Percentiles rank a stretch among this genome's conserved stretches.
Conservation (phyloP, 2,797 vertebrate species). For the Xiphophorus birchmanni region DNA sequence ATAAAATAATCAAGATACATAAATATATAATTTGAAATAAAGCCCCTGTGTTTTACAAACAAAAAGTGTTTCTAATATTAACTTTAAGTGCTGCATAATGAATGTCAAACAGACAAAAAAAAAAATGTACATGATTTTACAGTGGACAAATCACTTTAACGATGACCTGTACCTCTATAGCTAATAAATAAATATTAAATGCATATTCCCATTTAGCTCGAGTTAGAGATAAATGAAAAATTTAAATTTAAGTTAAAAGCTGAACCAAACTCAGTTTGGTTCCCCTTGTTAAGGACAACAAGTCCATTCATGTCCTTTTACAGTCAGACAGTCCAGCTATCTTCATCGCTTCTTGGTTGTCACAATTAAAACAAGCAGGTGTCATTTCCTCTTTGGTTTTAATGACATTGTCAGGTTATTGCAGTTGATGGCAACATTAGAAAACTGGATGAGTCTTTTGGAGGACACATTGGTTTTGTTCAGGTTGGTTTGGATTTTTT, state of each 20-base stretch:
- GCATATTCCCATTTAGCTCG: constrained; percentile 83
- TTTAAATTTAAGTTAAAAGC: constrained; percentile 80
- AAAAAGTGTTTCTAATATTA: constrained; percentile 79
- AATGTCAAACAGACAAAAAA: constrained; percentile 71
- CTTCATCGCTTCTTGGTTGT: constrained; percentile 67
- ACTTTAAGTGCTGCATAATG: constrained; percentile 75
- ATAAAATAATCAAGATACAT: constrained; percentile 66
- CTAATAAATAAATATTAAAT: constrained; percentile 90
- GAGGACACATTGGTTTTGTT: constrained; percentile 15
- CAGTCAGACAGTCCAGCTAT: constrained; percentile 86
- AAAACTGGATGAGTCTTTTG: constrained; percentile 20
- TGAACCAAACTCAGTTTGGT: constrained; percentile 83
- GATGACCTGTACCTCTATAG: constrained; percentile 76
- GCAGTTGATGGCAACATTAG: constrained; percentile 28
- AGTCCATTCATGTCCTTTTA: constrained; percentile 58
- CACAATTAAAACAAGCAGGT: constrained; percentile 46
- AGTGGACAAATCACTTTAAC: constrained; percentile 76
- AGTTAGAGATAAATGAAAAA: constrained; percentile 77
- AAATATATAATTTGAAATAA: constrained; percentile 80
- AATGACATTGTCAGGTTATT: constrained; percentile 41
- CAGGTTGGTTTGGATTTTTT: not conserved
- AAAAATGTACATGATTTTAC: constrained; percentile 74
- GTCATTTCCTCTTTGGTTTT: constrained; percentile 33
- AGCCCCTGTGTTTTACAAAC: constrained; percentile 79
- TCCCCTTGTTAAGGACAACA: constrained; percentile 68